Evolutionary conservation across 2,113 vertebrate genomes (phyloP).

Genomic region (Narcine bancroftii): DNA sequence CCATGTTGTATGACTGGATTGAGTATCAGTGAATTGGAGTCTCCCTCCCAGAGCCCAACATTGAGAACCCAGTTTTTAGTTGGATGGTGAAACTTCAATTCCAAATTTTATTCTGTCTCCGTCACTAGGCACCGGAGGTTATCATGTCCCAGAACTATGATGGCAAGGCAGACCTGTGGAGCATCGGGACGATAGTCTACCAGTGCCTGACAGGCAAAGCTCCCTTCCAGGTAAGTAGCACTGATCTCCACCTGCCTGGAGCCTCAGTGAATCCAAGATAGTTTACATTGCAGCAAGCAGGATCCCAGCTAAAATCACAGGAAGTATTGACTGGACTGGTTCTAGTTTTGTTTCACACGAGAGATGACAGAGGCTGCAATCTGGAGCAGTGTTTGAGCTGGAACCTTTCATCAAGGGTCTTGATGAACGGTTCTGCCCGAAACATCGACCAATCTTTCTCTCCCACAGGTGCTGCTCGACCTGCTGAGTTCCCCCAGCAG

Average conservation of each 20-base stretch:
- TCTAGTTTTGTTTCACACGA: no score
- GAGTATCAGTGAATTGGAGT: neutral
- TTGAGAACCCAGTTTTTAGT: neutral
- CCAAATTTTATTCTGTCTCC: neutral
- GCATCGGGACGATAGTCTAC: conserved; percentile 90
- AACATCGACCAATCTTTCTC: no score
- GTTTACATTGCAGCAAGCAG: neutral
- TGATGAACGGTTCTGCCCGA: no score
- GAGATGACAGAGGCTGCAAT: no score
- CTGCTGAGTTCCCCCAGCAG: no score
- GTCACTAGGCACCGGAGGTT: conserved; percentile 82
- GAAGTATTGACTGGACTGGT: no score
- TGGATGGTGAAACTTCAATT: neutral
- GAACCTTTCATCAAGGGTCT: no score
- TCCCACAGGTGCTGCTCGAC: no score
- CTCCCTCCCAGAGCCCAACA: no score
- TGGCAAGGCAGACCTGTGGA: conserved; percentile 96
- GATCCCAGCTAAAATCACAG: neutral
- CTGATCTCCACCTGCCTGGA: neutral
- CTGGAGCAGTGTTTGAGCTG: no score
- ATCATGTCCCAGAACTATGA: conserved; percentile 96
- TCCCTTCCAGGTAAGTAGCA: conserved; percentile 75
- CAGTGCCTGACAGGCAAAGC: conserved; percentile 93
- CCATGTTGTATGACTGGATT: no score
- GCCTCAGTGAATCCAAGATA: neutral